Evolutionary conservation across 2,888 invertebrate genomes (phyloP).

Genomic region (Unio pictorum): DNA sequence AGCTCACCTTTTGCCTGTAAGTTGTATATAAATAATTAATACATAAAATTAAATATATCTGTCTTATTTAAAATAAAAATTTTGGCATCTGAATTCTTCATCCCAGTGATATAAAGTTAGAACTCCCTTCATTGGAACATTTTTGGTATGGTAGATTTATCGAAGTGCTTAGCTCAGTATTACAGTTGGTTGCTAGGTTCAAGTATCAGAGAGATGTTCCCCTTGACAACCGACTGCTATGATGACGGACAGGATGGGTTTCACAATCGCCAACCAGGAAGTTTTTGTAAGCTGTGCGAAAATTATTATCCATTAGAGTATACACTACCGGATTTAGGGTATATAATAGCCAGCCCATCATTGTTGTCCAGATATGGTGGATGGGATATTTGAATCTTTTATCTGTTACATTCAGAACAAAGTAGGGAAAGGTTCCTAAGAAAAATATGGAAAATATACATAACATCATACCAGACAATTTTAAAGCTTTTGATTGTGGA

Average conservation of each 20-base stretch:
- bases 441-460: conserved; percentile 60
- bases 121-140: too few relatives aligned
- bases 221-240: conserved; percentile 30
- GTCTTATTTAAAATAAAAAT: too few relatives aligned
- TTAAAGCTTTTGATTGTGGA: conserved; percentile 50
- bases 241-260: conserved; percentile 34
- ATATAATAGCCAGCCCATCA: conserved; percentile 57
- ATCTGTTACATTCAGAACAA: conserved; percentile 52
- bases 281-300: conserved; percentile 52
- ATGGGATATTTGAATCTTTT: conserved; percentile 43
- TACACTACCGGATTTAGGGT: conserved; percentile 60
- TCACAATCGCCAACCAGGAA: conserved; percentile 50
- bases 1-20: too few relatives aligned
- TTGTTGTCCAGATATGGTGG: conserved; percentile 58
- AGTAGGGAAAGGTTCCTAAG: conserved; percentile 58
- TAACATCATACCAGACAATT: conserved; percentile 61
- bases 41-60: too few relatives aligned
- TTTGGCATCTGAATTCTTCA: too few relatives aligned
- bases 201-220: conserved; percentile 21
- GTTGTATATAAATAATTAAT: too few relatives aligned
- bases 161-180: too few relatives aligned
- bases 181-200: too few relatives aligned
- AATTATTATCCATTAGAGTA: conserved; percentile 60
- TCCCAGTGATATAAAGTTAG: too few relatives aligned
- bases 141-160: too few relatives aligned